Conservation (phyloP, 2,888 invertebrate species). For the Heliconius charithonia region DNA sequence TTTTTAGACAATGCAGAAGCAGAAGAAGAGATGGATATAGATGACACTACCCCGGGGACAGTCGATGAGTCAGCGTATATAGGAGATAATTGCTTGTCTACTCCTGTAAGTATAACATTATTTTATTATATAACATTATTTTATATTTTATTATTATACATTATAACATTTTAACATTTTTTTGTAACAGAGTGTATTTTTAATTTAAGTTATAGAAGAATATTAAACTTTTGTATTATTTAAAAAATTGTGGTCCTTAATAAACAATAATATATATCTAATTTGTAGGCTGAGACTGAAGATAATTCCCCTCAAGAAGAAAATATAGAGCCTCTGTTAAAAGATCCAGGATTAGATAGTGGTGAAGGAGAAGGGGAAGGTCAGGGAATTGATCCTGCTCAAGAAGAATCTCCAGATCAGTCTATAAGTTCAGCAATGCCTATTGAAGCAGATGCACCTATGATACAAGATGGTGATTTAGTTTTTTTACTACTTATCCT, state of each 20-base stretch:
- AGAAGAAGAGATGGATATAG: constrained; percentile 79
- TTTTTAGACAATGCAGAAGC: constrained; percentile 63
- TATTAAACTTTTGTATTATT: too few species aligned
- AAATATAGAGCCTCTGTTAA: constrained; percentile 68
- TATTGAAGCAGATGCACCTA: constrained; percentile 71
- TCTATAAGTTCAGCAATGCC: constrained; percentile 80
- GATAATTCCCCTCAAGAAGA: constrained; percentile 75
- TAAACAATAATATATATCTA: background rate
- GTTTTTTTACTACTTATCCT: background rate
- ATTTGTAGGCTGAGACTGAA: constrained; percentile 64
- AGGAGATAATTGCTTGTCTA: constrained; percentile 79
- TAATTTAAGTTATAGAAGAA: too few species aligned
- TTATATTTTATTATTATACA: too few species aligned
- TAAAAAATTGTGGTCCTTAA: background rate
- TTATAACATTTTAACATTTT: too few species aligned
- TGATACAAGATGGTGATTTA: constrained; percentile 72
- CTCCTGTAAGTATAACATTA: constrained; percentile 73
- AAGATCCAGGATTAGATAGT: constrained; percentile 69
- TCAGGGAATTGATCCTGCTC: constrained; percentile 63
- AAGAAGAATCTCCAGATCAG: constrained; percentile 80
- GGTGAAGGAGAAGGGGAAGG: constrained; percentile 64
- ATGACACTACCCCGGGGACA: constrained; percentile 70
- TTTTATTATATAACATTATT: too few species aligned
- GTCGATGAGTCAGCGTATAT: constrained; percentile 75
- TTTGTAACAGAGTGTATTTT: too few species aligned